Conservation (phyloP, 2,113 vertebrate species). For the Ariopsis seemanni region DNA sequence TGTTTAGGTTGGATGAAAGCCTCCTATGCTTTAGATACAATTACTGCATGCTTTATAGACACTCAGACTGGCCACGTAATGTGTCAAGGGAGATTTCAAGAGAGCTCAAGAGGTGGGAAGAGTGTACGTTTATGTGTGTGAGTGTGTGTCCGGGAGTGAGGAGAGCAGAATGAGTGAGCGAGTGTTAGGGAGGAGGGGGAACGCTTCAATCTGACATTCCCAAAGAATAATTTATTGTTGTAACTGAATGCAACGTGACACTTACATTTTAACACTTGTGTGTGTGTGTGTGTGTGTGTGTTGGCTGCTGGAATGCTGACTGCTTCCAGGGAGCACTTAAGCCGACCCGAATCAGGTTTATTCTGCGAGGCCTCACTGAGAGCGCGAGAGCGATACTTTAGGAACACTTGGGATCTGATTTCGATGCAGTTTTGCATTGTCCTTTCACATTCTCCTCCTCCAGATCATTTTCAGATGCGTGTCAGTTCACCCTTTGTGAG, state of each 20-base stretch:
- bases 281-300: slow-evolving; percentile 28
- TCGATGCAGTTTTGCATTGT: slow-evolving; percentile 63
- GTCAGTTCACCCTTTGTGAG: slow-evolving; percentile 61
- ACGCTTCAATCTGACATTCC: slow-evolving; percentile 65
- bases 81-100: slow-evolving; percentile 36
- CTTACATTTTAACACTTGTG: slow-evolving; percentile 61
- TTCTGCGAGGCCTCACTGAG: slow-evolving; percentile 58
- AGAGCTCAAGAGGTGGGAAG: slow-evolving; percentile 19
- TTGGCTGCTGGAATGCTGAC: slow-evolving; percentile 63
- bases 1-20: slow-evolving; percentile 51
- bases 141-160: slow-evolving; percentile 13
- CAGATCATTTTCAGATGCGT: slow-evolving; percentile 66
- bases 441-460: slow-evolving; percentile 57
- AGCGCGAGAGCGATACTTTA: slow-evolving; percentile 46
- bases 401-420: slow-evolving; percentile 67
- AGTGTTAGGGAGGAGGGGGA: slow-evolving; percentile 30
- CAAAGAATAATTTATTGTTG: slow-evolving; percentile 72
- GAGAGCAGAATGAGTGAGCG: slow-evolving; percentile 15
- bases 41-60: slow-evolving; percentile 43
- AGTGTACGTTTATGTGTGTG: slow-evolving; percentile 19
- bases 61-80: slow-evolving; percentile 32
- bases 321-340: slow-evolving; percentile 73
- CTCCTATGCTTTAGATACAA: slow-evolving; percentile 33
- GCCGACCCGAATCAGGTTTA: slow-evolving; percentile 66
- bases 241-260: slow-evolving; percentile 68